phyloP scores from a whole-genome alignment of 2,797 vertebrate species.

The Poecilia wingei region DNA sequence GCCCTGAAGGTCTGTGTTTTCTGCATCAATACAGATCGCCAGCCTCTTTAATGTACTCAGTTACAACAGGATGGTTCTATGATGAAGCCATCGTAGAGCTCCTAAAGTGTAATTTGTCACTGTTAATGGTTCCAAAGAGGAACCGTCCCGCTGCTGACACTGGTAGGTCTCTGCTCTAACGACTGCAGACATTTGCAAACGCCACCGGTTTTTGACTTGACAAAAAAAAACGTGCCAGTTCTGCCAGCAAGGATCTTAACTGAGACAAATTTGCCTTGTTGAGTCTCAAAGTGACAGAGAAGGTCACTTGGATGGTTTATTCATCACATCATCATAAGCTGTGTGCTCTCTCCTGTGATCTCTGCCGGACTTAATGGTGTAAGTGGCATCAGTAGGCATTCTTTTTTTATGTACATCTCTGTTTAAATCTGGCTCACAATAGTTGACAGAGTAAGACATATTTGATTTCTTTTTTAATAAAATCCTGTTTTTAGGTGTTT shows the following conservation, averaged over 20 bases:
- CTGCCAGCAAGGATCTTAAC: conserved; percentile 37
- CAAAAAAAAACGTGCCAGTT: conserved; percentile 29
- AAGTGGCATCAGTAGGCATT: neutral
- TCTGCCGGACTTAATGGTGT: neutral
- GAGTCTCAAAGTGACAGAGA: conserved; percentile 43
- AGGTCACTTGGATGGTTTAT: conserved; percentile 29
- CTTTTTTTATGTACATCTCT: neutral
- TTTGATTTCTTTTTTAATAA: neutral
- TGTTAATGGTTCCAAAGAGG: conserved; percentile 3
- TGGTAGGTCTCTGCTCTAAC: conserved; percentile 14
- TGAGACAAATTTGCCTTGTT: conserved; percentile 33
- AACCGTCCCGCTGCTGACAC: conserved; percentile 1
- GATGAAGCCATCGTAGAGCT: neutral
- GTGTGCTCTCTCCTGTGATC: neutral
- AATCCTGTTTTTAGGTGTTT: too few relatives aligned
- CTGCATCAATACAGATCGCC: neutral
- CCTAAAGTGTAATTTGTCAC: neutral
- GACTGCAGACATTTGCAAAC: conserved; percentile 40
- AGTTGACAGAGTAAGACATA: neutral
- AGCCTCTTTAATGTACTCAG: neutral
- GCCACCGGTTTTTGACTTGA: conserved; percentile 20
- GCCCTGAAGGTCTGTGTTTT: neutral
- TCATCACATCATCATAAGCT: conserved; percentile 1
- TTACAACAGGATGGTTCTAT: neutral
- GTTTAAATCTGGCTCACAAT: neutral